Evolutionary conservation across 1,140 invertebrate species (phyloP), one percentile per base, ranked within the genome.

Genomic region (Cherax quadricarinatus): DNA sequence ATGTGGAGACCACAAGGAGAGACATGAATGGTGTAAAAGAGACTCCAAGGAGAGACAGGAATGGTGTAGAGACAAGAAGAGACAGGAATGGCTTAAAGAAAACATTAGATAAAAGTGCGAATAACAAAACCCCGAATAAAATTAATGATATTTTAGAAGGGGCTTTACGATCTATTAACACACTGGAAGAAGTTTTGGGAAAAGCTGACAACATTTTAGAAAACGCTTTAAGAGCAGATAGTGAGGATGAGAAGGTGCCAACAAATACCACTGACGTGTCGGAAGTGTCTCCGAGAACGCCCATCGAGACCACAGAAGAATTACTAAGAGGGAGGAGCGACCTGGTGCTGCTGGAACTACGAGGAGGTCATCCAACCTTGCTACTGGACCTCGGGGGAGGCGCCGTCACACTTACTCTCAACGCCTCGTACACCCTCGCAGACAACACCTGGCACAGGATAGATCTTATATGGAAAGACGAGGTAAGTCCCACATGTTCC

Each of bases 401-500:
- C 51, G 57, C 78, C 66, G 86, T 88, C 70, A 86, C 91, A 10
- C 85, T 92, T 66, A 30, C 60, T 62, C 91, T 92, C 70, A 88
- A 87, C 24, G 79, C 91, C 85, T 92, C 91, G 5, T 83, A 81
- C 86, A 73, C 91, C 16, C 86, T 92, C 41, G 79, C 86, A 21
- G 86, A 92, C 80, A 62, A 80, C 80, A 83, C 79, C 24, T 92
- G 91, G 91, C 91, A 92, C 80, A 87, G 91, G 80, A 88, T 92
- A 80, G 91, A 92, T 80, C 78, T 92, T 49, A 83, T 92, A n/a
- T 92, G 91, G 91, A 92, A 88, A 62, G 86, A 92, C 66, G 79
- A 92, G 86, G 91, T 92, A 12, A 88, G 53, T 57, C 1, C 53
- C 6, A 14, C 0, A 41, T 41, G 30, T 41, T 41, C 30, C 30